Evolutionary conservation across 2,888 invertebrate genomes (phyloP), one percentile per base, ranked within the genome.

Genomic region (Seira ritae): DNA sequence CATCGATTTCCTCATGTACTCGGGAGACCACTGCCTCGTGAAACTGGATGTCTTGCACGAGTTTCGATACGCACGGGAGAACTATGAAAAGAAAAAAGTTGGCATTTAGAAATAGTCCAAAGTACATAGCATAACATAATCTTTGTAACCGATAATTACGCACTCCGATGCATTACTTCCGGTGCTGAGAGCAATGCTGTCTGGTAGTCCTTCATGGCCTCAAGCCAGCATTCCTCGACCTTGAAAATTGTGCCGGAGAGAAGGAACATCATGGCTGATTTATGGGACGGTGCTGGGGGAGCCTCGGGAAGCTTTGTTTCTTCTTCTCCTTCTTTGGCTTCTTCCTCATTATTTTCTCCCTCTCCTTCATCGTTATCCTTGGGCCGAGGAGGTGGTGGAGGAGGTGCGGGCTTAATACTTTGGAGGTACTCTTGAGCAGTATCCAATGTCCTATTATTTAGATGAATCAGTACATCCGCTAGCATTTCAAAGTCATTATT

Each of bases 11-110:
- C 8, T 62, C 46, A 10, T 85, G 77, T 20, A 86, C 87, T 80
- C 79, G 71, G 19, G 62, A 20, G 10, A 87, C 71, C 1, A 87
- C 79, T 10, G 81, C 85, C 50, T 86, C 86, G 37, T 87, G 87
- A 73, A 87, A 85, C 23, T 82, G 75, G 46, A 85, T 80, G 60
- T 87, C 87, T 67, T 87, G 86, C n/a, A 70, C 80, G 2, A 87
- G 68, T 23, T 85, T 85, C 0, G 85, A 85, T 20, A 87, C 84
- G 62, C 86, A 86, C 8, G 87, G 87, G 1, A 86, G 81, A 8
- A 31, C 31, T 31, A 2, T 31, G 31, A 4, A 8, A 31, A 31
- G 31, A 31, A n/a, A n/a, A n/a, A n/a, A n/a, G n/a, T n/a, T n/a
- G n/a, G n/a, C n/a, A n/a, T n/a, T n/a, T n/a, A n/a, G n/a, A n/a